phyloP scores from a whole-genome alignment of 2,888 invertebrate species.

The Tuberolachnus salignus region DNA sequence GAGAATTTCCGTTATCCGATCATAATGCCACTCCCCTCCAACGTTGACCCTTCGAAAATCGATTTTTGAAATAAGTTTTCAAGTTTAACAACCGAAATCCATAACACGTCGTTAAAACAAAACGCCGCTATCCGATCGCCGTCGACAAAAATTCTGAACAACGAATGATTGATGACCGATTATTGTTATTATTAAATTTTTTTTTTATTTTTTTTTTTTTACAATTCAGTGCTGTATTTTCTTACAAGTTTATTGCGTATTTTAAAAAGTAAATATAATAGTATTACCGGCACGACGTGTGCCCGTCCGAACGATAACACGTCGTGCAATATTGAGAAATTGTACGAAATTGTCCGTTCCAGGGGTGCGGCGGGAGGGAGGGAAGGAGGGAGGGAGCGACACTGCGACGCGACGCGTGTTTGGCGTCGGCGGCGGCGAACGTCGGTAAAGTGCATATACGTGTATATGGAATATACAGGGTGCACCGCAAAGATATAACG shows the following conservation, averaged over 20 bases:
- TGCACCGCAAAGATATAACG: too few species aligned
- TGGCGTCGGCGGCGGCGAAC: neutral
- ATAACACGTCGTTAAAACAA: too few species aligned
- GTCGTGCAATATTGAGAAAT: neutral
- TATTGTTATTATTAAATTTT: too few species aligned
- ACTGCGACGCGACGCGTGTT: conserved; percentile 14
- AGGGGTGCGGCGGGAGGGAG: neutral
- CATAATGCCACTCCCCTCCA: too few species aligned
- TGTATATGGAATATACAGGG: neutral
- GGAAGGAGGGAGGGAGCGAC: conserved; percentile 1
- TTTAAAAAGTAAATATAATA: too few species aligned
- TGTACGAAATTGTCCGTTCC: neutral
- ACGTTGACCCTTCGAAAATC: too few species aligned
- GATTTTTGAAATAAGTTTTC: neutral
- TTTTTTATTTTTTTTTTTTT: neutral
- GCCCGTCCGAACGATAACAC: too few species aligned
- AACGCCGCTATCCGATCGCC: too few species aligned
- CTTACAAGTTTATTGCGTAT: neutral
- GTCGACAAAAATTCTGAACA: too few species aligned
- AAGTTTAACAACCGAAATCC: too few species aligned
- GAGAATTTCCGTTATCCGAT: too few species aligned
- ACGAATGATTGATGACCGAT: too few species aligned
- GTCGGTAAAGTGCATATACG: conserved; percentile 9
- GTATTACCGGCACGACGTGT: neutral
- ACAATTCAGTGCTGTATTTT: neutral